Conservation (phyloP, 2,797 vertebrate genomes). For the Rachycentron canadum region DNA sequence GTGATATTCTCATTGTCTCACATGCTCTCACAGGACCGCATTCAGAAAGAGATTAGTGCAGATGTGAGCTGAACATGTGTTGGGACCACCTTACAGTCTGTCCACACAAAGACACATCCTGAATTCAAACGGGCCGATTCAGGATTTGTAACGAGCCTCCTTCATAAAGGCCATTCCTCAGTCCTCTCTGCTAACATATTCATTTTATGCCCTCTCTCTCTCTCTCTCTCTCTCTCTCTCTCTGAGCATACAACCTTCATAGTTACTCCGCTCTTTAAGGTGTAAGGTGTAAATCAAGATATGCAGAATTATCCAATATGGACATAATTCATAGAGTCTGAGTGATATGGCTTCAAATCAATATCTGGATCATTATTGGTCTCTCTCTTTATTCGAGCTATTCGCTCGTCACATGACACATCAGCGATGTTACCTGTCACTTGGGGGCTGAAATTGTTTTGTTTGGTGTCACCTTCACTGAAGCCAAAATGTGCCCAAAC, state of each 20-base stretch:
- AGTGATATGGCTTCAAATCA: not conserved
- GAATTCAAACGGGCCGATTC: constrained; percentile 31
- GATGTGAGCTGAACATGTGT: constrained; percentile 44
- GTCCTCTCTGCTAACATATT: not conserved
- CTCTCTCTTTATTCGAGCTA: no score
- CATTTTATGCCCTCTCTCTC: not conserved
- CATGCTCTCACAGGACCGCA: not conserved
- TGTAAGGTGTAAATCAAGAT: not conserved
- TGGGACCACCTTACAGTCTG: constrained; percentile 38
- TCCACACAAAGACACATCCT: constrained; percentile 13
- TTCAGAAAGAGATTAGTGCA: constrained; percentile 25
- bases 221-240: not conserved
- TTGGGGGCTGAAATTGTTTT: no score
- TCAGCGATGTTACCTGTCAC: no score
- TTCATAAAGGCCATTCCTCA: not conserved
- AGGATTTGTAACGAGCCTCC: not conserved
- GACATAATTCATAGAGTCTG: not conserved
- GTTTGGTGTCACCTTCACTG: no score
- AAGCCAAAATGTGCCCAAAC: no score
- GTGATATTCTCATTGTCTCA: constrained; percentile 11
- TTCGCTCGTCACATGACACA: no score
- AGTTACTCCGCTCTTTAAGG: not conserved
- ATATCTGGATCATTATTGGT: not conserved
- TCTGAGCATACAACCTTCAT: not conserved
- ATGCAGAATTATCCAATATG: not conserved